Evolutionary conservation across 2,113 vertebrate species (phyloP), one percentile per base, ranked within the genome.

Genomic region (Hirundichthys speculiger): DNA sequence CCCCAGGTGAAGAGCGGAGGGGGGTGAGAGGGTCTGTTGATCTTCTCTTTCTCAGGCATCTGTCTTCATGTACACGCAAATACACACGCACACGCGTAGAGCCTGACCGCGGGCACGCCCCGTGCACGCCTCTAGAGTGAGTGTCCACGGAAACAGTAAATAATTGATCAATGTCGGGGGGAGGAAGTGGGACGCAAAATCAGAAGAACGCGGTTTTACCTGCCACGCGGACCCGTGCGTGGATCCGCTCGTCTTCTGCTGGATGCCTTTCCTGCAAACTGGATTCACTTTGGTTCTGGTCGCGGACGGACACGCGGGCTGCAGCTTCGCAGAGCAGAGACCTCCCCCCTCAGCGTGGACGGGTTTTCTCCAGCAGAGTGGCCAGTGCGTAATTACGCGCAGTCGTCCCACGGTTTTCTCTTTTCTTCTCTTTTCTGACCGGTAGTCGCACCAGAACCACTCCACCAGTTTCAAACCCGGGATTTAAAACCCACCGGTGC

Each of bases 121-220:
- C 82, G 60, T 34, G 75, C 84, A 90, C 88, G 75, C 83, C 76
- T 81, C 54, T 52, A 4, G 58, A 76, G 74, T 34, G 53, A 38
- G 63, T 55, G 46, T 62, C 70, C 64, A 58, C 73, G 55, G 80
- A 89, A 90, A 88, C 92, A 85, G 85, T 91, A 71, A 84, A 88
- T 91, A 90, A 89, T 94, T 92, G 92, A 92, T 94, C 91, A 83
- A 82, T 59, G 90, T 88, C 69, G 25, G 68, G 38, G 74, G 68
- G 69, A 64, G 77, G 90, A 82, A 79, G 75, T 63, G 81, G 70
- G 64, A 66, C 27, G 74, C 16, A 61, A 75, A 69, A 80, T 80
- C 22, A 60, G 78, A 71, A 82, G 80, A 73, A 83, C 24, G 57
- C 59, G 67, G 88, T 56, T 89, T 93, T 95, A 96, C 94, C 94